Evolutionary conservation across 2,888 invertebrate genomes (phyloP).

Genomic region (Aphrophora alni): DNA sequence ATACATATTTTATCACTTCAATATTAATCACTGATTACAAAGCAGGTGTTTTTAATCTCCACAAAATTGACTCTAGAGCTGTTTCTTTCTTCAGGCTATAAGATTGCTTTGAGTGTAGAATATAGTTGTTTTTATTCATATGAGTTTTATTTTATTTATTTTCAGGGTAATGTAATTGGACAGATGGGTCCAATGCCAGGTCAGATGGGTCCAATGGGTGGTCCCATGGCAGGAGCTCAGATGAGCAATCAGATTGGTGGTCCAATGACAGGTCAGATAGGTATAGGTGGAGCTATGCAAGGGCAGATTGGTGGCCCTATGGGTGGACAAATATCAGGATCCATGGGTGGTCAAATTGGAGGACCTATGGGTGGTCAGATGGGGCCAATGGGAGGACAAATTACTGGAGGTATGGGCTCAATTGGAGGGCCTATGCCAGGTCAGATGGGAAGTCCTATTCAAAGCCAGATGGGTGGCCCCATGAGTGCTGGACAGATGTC

Average conservation of each 20-base stretch:
- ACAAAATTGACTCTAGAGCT: no score
- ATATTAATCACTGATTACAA: no score
- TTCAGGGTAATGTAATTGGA: constrained; percentile 32
- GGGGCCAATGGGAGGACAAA: constrained; percentile 58
- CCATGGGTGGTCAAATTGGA: constrained; percentile 52
- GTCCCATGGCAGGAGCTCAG: constrained; percentile 58
- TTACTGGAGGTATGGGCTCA: constrained; percentile 49
- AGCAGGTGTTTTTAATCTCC: no score
- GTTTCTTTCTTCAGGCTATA: no score
- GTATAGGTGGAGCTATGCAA: constrained; percentile 53
- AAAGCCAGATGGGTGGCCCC: constrained; percentile 52
- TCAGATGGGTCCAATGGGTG: constrained; percentile 57
- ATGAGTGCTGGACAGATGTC: constrained; percentile 46
- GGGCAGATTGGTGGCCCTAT: constrained; percentile 57
- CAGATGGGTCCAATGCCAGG: constrained; percentile 52
- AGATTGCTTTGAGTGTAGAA: no score
- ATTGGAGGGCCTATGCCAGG: constrained; percentile 55
- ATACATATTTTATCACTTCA: no score
- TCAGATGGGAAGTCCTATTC: constrained; percentile 53
- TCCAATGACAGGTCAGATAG: constrained; percentile 40
- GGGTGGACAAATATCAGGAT: constrained; percentile 53
- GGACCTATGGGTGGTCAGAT: constrained; percentile 54
- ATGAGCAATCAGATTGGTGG: constrained; percentile 60
- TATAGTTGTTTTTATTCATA: no score
- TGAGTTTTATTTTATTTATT: background rate